Evolutionary conservation across 1,140 invertebrate species (phyloP).

Genomic region (Stenopsyche tienmushanensis): DNA sequence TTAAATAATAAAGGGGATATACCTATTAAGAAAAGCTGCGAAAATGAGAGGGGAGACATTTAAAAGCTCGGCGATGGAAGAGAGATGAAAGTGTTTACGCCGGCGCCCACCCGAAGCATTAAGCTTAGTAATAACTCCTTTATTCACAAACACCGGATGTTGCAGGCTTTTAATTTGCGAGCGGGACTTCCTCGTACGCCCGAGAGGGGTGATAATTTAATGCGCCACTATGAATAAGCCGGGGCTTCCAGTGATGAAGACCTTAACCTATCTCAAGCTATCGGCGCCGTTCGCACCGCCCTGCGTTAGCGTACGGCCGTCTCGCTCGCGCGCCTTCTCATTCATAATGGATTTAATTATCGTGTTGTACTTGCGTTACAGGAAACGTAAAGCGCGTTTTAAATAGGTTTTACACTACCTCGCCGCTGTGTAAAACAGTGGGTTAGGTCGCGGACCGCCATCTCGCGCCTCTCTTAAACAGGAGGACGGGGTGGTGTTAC

Average conservation of each 20-base stretch:
- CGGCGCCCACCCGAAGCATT: conserved; percentile 22
- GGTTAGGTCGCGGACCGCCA: conserved; percentile 26
- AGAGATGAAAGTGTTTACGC: background rate
- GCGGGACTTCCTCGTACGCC: conserved; percentile 7
- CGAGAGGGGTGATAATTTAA: conserved; percentile 35
- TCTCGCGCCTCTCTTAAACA: background rate
- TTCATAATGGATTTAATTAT: conserved; percentile 43
- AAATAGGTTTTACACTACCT: conserved; percentile 4
- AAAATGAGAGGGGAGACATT: conserved; percentile 23
- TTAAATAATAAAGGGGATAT: conserved; percentile 29
- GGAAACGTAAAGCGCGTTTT: conserved; percentile 11
- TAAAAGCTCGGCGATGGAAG: conserved; percentile 13
- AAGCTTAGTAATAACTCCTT: conserved; percentile 36
- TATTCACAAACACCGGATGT: conserved; percentile 40
- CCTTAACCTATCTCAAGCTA: conserved; percentile 36
- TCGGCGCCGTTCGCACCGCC: background rate
- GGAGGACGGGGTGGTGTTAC: background rate
- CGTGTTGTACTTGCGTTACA: conserved; percentile 24
- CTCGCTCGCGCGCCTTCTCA: conserved; percentile 18
- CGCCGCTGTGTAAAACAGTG: conserved; percentile 18
- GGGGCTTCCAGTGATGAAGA: conserved; percentile 35
- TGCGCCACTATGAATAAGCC: conserved; percentile 35
- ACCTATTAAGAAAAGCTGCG: conserved; percentile 18
- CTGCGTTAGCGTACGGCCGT: background rate
- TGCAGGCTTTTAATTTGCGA: conserved; percentile 34